Evolutionary conservation across 2,113 vertebrate genomes (phyloP).

Genomic region (Meriones unguiculatus): DNA sequence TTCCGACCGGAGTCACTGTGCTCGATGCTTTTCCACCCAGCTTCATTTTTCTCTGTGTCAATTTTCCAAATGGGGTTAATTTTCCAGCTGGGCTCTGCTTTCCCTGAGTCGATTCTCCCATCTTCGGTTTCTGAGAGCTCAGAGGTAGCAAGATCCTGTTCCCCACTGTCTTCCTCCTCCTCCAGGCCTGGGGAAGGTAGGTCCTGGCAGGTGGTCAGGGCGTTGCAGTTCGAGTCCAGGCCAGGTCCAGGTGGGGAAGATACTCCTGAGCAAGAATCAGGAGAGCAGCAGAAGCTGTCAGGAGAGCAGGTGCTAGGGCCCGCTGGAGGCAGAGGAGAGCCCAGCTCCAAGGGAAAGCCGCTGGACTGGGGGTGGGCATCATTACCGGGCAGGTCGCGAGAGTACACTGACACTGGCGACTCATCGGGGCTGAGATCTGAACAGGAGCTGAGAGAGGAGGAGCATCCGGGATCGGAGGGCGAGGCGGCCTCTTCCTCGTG

Average conservation of each 20-base stretch:
- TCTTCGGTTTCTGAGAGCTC: constrained; percentile 74
- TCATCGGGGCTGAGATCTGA: constrained; percentile 95
- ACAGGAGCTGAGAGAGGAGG: constrained; percentile 96
- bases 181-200: not conserved
- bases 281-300: constrained; percentile 85
- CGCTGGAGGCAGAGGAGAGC: not conserved
- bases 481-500: constrained; percentile 91
- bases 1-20: constrained; percentile 59
- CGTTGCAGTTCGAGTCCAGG: constrained; percentile 88
- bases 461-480: constrained; percentile 91
- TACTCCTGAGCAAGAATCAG: constrained; percentile 37
- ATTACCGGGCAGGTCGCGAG: constrained; percentile 81
- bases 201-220: constrained; percentile 63
- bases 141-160: constrained; percentile 61
- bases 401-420: constrained; percentile 90
- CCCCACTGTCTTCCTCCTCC: constrained; percentile 61
- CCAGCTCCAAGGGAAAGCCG: constrained; percentile 68
- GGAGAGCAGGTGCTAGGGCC: constrained; percentile 76
- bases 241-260: not conserved
- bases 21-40: constrained; percentile 65
- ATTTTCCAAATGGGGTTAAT: constrained; percentile 82
- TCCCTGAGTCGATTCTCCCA: constrained; percentile 62
- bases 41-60: constrained; percentile 60
- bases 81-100: constrained; percentile 77
- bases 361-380: constrained; percentile 79